Percentiles rank a stretch among this genome's conserved stretches.
These are phyloP conservation scores for Lepidonotus clava DNA, from an alignment of 2,888 invertebrate species.

Conservation along the genomic window DNA sequence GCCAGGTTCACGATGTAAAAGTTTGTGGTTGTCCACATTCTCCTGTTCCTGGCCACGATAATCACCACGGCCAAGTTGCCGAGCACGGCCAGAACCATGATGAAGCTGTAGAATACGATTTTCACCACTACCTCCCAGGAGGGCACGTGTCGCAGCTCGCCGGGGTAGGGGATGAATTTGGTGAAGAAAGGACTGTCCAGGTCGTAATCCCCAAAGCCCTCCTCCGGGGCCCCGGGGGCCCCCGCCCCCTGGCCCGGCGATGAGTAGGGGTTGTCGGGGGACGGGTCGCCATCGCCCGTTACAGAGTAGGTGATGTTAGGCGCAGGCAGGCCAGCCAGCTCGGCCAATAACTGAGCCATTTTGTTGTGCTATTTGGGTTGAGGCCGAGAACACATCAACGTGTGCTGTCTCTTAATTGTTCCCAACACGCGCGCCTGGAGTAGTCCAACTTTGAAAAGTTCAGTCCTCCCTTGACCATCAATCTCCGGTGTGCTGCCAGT, in stretches of 20 bases:
- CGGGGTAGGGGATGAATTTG: conserved; percentile 48
- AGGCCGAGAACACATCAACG: too few species aligned
- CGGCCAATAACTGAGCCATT: neutral
- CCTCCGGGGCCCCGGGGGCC: neutral
- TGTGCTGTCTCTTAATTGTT: too few species aligned
- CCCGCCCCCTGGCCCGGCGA: neutral
- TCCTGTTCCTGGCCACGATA: conserved; percentile 56
- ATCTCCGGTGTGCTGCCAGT: too few species aligned
- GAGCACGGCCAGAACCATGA: conserved; percentile 51
- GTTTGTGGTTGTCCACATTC: conserved; percentile 57
- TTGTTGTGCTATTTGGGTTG: too few species aligned
- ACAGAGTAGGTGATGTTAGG: conserved; percentile 35
- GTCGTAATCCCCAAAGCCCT: neutral
- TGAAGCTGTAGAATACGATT: conserved; percentile 50
- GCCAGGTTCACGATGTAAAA: conserved; percentile 59
- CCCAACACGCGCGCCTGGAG: too few species aligned
- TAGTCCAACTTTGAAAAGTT: too few species aligned
- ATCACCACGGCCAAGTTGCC: conserved; percentile 56
- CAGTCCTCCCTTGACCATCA: too few species aligned
- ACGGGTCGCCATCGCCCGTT: neutral
- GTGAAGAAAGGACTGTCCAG: conserved; percentile 35
- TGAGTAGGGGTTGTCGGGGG: neutral
- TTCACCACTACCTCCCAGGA: conserved; percentile 53
- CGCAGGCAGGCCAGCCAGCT: neutral
- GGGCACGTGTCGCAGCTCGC: conserved; percentile 49